Percentiles rank a stretch among this genome's conserved stretches.
phyloP scores from a whole-genome alignment of 2,888 invertebrate genomes.

The Digitonthophagus gazella region DNA sequence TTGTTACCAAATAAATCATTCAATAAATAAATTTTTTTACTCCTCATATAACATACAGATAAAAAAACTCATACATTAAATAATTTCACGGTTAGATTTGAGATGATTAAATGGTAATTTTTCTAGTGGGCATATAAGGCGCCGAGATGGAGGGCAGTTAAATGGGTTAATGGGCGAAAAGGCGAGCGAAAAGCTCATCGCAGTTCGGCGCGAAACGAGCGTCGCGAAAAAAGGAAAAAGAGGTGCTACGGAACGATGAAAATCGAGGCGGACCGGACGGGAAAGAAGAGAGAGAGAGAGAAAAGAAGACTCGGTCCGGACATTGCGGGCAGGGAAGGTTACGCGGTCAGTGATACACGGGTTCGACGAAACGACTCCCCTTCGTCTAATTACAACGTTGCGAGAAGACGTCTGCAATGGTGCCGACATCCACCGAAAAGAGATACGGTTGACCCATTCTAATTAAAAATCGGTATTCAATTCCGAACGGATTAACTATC shows the following conservation, averaged over 20 bases:
- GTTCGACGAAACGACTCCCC: conserved; percentile 24
- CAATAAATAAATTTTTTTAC: too few species aligned
- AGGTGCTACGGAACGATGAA: conserved; percentile 7
- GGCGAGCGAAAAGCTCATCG: neutral
- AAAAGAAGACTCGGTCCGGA: conserved; percentile 19
- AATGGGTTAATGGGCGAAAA: neutral
- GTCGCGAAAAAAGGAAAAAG: neutral
- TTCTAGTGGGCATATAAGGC: neutral
- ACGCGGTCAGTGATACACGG: conserved; percentile 28
- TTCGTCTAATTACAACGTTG: conserved; percentile 25
- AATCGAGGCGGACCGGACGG: neutral
- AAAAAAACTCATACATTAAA: too few species aligned
- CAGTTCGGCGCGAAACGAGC: neutral
- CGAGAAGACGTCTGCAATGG: neutral
- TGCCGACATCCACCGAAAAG: neutral
- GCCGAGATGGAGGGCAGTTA: neutral
- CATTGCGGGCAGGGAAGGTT: conserved; percentile 30
- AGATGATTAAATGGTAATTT: neutral
- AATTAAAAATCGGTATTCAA: neutral
- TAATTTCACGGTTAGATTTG: neutral
- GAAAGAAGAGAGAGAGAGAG: neutral
- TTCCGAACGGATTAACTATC: too few species aligned
- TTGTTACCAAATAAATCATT: too few species aligned
- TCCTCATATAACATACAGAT: too few species aligned
- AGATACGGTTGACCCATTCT: neutral